These are phyloP conservation scores for Hippocampus barbouri DNA, from an alignment of 2,113 vertebrate species.

Conservation along the genomic window DNA sequence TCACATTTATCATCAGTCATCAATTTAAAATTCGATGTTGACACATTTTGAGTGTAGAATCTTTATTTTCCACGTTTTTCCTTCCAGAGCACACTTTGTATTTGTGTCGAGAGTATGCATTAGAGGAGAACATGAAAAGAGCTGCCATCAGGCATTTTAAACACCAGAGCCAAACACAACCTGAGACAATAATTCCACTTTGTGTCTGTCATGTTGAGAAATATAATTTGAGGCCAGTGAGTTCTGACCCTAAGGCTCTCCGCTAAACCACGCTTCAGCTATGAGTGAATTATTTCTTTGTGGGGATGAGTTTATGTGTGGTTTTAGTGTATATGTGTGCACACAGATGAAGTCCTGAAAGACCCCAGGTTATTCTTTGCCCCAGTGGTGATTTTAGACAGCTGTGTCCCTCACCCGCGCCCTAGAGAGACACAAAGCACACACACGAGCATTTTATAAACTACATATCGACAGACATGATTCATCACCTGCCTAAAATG, in stretches of 20 bases:
- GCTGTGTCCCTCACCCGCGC: constrained; percentile 60
- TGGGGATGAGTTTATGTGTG: background rate
- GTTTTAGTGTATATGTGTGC: constrained; percentile 15
- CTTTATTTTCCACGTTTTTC: background rate
- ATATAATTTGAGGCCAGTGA: constrained; percentile 74
- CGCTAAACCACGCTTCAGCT: constrained; percentile 36
- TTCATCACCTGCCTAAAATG: constrained; percentile 45
- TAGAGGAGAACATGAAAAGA: constrained; percentile 14
- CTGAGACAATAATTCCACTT: constrained; percentile 71
- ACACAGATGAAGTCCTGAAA: constrained; percentile 29
- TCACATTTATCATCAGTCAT: background rate
- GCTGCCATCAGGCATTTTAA: constrained; percentile 56
- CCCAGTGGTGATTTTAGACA: constrained; percentile 58
- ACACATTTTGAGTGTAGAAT: background rate
- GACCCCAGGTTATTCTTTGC: constrained; percentile 59
- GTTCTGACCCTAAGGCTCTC: constrained; percentile 66
- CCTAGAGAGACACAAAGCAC: constrained; percentile 39
- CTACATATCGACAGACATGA: constrained; percentile 19
- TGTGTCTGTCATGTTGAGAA: constrained; percentile 71
- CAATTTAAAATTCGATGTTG: background rate
- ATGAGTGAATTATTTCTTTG: constrained; percentile 16
- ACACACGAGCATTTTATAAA: constrained; percentile 1
- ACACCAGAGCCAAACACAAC: constrained; percentile 62
- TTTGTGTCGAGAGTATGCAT: constrained; percentile 19
- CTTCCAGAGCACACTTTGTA: background rate